These are phyloP conservation scores for Nerophis ophidion DNA, from an alignment of 2,113 vertebrate genomes.

Conservation along the genomic window DNA sequence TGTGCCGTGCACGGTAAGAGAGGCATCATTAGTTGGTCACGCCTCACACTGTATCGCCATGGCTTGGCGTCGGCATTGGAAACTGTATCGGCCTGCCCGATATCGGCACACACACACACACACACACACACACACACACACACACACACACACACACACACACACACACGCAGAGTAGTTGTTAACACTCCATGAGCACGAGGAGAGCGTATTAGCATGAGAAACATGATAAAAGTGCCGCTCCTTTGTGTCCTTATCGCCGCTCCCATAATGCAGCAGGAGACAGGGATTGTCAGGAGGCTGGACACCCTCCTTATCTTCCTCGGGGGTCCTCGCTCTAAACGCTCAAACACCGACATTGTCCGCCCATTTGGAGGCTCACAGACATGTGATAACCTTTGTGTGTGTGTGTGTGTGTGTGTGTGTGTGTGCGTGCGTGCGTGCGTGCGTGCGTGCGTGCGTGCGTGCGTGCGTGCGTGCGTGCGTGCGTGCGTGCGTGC, in stretches of 20 bases:
- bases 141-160: slow-evolving; percentile 22
- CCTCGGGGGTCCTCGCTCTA: slow-evolving; percentile 31
- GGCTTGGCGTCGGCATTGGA: no score
- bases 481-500: no score
- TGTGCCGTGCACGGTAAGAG: no score
- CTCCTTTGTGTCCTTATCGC: slow-evolving; percentile 58
- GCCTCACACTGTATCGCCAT: no score
- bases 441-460: no score
- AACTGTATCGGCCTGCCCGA: no score
- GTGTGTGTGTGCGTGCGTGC: no score
- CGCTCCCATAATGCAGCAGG: slow-evolving; percentile 51
- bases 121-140: neutral
- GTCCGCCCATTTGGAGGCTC: slow-evolving; percentile 41
- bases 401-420: no score
- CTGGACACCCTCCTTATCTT: slow-evolving; percentile 45
- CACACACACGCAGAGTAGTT: slow-evolving; percentile 23
- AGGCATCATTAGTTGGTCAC: no score
- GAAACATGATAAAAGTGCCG: slow-evolving; percentile 45
- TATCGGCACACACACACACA: no score
- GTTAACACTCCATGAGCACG: slow-evolving; percentile 44
- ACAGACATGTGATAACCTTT: slow-evolving; percentile 41
- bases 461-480: no score
- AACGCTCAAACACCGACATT: slow-evolving; percentile 48
- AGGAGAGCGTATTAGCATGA: slow-evolving; percentile 43
- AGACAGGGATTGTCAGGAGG: slow-evolving; percentile 39